A percentile compares a stretch with the other conserved stretches of the same genome.
These are phyloP conservation scores for Atta cephalotes DNA, from an alignment of 1,140 invertebrate species.

Conservation along the genomic window DNA sequence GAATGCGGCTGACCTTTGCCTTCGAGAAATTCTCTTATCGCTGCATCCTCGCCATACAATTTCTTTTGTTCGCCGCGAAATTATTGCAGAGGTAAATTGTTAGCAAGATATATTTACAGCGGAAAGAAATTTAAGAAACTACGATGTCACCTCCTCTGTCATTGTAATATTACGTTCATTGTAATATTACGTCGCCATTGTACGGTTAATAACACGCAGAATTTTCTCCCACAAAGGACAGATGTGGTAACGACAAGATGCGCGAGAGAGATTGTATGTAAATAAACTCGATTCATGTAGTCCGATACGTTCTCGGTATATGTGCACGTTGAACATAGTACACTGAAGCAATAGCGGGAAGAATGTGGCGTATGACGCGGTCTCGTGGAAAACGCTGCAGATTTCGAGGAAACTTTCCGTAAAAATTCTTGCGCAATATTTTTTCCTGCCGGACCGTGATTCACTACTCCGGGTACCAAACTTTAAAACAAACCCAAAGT, in stretches of 20 bases:
- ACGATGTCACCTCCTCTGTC: not conserved
- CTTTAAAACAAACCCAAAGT: not conserved
- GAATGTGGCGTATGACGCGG: constrained; percentile 7
- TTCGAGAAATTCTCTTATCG: constrained; percentile 21
- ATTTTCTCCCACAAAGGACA: constrained; percentile 47
- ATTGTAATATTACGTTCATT: not conserved
- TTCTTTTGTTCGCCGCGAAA: not conserved
- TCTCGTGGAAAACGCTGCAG: constrained; percentile 15
- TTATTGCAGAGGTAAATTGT: not conserved
- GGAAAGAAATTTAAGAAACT: not conserved
- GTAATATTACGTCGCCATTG: constrained; percentile 28
- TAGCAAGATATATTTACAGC: not conserved
- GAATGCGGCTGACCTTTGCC: constrained; percentile 31
- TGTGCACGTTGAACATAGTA: not conserved
- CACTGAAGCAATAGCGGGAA: not conserved
- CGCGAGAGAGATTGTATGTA: constrained; percentile 56
- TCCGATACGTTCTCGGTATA: not conserved
- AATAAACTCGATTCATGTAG: constrained; percentile 32
- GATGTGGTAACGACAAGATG: constrained; percentile 49
- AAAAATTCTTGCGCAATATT: constrained; percentile 39
- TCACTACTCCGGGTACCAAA: constrained; percentile 16
- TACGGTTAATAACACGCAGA: constrained; percentile 30
- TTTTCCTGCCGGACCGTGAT: constrained; percentile 12
- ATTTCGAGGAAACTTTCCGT: constrained; percentile 33
- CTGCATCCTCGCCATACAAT: not conserved